Evolutionary conservation across 2,888 invertebrate genomes (phyloP).

Genomic region (Drosophila koepferae): DNA sequence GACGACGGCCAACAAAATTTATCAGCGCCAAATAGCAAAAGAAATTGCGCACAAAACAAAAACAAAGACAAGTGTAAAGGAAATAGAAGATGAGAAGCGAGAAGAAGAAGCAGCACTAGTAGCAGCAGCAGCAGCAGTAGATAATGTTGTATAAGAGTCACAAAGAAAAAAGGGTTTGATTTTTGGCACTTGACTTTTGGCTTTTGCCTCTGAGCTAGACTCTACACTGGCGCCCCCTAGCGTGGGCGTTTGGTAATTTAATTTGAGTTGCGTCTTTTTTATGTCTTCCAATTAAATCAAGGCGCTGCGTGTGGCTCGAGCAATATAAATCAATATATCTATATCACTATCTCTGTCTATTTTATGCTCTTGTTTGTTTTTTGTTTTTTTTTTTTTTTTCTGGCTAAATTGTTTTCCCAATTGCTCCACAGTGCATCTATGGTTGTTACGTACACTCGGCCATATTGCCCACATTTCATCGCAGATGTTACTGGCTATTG

Average conservation of each 20-base stretch:
- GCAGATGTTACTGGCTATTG: conserved; percentile 98
- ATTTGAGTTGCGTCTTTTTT: conserved; percentile 69
- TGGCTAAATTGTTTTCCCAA: conserved; percentile 23
- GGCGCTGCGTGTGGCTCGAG: conserved; percentile 37
- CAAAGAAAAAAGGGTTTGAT: conserved; percentile 74
- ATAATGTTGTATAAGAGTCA: conserved; percentile 70
- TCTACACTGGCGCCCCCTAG: conserved; percentile 63
- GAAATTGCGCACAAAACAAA: conserved; percentile 54
- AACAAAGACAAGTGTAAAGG: conserved; percentile 14
- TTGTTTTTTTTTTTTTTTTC: conserved; percentile 6
- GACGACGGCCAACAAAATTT: conserved; percentile 76
- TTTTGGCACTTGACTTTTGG: conserved; percentile 76
- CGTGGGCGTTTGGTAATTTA: conserved; percentile 78
- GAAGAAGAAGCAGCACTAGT: conserved; percentile 25
- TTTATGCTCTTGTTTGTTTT: conserved; percentile 17
- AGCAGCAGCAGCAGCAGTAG: conserved; percentile 33
- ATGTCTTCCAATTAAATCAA: conserved; percentile 77
- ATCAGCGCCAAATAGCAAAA: conserved; percentile 66
- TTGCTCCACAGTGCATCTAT: conserved; percentile 93
- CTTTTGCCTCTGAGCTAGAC: conserved; percentile 2
- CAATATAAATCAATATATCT: conserved; percentile 3
- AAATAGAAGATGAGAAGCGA: conserved; percentile 35
- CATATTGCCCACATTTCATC: conserved; percentile 98
- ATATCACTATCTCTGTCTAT: conserved; percentile 22
- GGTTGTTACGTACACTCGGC: conserved; percentile 99